phyloP scores from a whole-genome alignment of 2,888 invertebrate species.

The Psylliodes chrysocephalus region DNA sequence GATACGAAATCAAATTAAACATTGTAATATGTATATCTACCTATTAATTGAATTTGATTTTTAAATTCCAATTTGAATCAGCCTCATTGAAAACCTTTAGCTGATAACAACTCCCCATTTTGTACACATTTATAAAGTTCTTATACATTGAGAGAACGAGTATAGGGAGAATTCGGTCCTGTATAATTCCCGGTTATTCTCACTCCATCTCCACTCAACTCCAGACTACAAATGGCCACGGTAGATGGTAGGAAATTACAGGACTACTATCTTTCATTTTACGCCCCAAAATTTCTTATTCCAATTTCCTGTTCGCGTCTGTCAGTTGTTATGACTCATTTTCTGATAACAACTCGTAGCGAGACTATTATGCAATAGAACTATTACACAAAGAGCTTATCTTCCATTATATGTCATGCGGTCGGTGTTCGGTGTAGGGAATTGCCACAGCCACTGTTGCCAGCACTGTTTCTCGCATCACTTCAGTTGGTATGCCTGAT shows the following conservation, averaged over 20 bases:
- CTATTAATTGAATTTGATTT: no score
- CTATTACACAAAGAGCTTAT: conserved; percentile 66
- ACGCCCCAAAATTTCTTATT: conserved; percentile 82
- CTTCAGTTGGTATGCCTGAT: conserved; percentile 44
- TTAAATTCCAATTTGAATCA: no score
- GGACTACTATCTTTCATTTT: conserved; percentile 81
- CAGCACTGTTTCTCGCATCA: conserved; percentile 58
- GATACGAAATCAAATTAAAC: no score
- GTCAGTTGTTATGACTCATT: conserved; percentile 77
- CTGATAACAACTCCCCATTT: no score
- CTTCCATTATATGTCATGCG: conserved; percentile 65
- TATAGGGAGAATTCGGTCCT: conserved; percentile 7
- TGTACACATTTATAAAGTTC: no score
- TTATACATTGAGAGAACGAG: no score
- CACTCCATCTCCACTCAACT: conserved; percentile 42
- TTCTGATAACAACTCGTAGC: conserved; percentile 73
- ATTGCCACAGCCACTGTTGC: conserved; percentile 35
- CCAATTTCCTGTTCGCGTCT: conserved; percentile 73
- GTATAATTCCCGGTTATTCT: conserved; percentile 17
- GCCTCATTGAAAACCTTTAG: no score
- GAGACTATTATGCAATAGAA: conserved; percentile 66
- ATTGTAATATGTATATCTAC: no score
- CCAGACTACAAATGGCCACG: conserved; percentile 58
- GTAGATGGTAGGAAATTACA: conserved; percentile 73
- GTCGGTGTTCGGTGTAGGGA: conserved; percentile 60